Evolutionary conservation across 30 jellyfish, hydroid and myxozoan genomes (phyloP), one percentile per base, ranked within the genome.

Genomic region (Nemopilema nomurai): DNA sequence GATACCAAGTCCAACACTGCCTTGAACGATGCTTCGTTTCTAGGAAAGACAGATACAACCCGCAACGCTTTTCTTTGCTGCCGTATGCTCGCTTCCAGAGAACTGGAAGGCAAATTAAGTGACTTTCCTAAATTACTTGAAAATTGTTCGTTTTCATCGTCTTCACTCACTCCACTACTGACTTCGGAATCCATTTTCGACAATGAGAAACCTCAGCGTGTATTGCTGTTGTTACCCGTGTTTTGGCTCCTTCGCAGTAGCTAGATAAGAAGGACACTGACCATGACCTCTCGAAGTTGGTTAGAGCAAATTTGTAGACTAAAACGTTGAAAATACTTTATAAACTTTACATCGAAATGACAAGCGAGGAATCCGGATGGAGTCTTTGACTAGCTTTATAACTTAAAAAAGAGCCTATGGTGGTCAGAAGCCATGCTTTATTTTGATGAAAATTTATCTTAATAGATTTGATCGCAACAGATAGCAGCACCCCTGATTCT

Each of bases 11-110:
- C 92, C 57, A 57, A 32, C 27, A 68, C 76, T 13, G 98, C 97
- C 19, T 74, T 77, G 80, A 50, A 75, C 24, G 98, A 74, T 16
- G 74, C 80, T 57, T 92, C 85, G 49, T 62, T 74, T n/a, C 94
- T 89, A 17, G 98, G 92, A 69, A 92, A 92, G 28, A 92, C 97
- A 18, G 96, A 90, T 13, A 92, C 98, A 3, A 87, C 97, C 76
- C 67, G 87, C 28, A 88, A 49, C 8, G 72, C 65, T 75, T 96
- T 70, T 62, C 85, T 72, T 28, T 76, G 88, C 73, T 87, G 93
- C 49, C 71, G 70, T 49, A 76, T 30, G n/a, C 50, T 83, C 9
- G 69, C 21, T 20, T 76, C 74, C 28, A 67, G 65, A 1, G 86
- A 71, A 9, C 69, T 28, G 1, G 91, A 83, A 0, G 91, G 91